phyloP scores from a whole-genome alignment of 2,113 vertebrate species.

The Notothenia coriiceps region DNA sequence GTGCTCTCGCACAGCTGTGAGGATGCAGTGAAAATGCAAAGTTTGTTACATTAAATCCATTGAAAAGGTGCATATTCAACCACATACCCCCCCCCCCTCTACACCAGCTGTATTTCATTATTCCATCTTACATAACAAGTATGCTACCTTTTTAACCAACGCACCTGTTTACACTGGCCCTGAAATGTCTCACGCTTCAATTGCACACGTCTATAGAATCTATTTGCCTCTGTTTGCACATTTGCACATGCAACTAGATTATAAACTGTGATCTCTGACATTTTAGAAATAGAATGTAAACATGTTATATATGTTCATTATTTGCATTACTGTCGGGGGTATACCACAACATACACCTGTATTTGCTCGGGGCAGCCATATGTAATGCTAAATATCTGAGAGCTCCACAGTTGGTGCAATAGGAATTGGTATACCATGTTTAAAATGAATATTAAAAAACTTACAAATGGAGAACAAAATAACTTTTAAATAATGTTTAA shows the following conservation, averaged over 20 bases:
- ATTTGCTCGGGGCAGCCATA: background rate
- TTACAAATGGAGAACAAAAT: constrained; percentile 3
- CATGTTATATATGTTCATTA: background rate
- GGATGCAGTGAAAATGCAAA: background rate
- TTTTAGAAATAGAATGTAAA: background rate
- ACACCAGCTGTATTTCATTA: background rate
- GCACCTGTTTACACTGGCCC: background rate
- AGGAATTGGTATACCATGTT: too few species aligned
- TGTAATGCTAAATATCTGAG: background rate
- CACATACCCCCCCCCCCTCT: background rate
- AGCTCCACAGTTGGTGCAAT: background rate
- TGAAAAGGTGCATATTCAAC: background rate
- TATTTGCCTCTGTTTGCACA: background rate
- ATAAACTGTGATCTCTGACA: background rate
- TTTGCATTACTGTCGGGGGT: background rate
- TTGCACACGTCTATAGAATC: background rate
- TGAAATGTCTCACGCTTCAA: constrained; percentile 1
- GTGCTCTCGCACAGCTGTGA: background rate
- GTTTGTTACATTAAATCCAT: background rate
- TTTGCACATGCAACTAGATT: background rate
- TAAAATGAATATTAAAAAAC: too few species aligned
- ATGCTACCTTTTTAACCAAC: background rate
- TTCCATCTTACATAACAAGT: background rate
- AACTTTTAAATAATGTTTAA: background rate
- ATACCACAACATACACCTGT: background rate